Conservation (phyloP, 2,113 vertebrate genomes). For the Monarcha castaneiventris region DNA sequence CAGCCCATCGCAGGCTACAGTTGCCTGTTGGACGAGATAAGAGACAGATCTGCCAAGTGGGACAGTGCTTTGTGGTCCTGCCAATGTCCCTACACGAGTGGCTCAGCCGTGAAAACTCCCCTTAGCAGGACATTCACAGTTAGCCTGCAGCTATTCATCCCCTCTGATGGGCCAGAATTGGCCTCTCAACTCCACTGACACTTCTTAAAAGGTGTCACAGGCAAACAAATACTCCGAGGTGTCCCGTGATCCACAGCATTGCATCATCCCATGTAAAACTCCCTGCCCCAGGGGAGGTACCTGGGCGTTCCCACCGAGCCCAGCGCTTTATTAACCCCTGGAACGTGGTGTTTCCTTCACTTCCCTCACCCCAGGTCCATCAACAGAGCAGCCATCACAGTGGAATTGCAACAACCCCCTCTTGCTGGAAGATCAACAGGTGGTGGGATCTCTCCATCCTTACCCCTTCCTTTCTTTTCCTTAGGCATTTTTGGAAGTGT, state of each 20-base stretch:
- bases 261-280: not conserved
- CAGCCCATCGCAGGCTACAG: not conserved
- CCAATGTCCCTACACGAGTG: accelerated
- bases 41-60: not conserved
- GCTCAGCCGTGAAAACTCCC: not conserved
- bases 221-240: too few relatives aligned
- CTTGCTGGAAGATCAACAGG: too few relatives aligned
- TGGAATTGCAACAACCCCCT: not conserved
- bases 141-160: not conserved
- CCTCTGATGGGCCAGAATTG: not conserved
- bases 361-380: not conserved
- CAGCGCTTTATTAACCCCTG: accelerated
- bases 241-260: not conserved
- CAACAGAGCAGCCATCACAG: not conserved
- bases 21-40: not conserved
- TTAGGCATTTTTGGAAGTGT: not conserved
- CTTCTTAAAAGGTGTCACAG: not conserved
- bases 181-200: not conserved
- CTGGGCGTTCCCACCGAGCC: not conserved
- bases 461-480: not conserved
- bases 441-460: not conserved
- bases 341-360: not conserved
- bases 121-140: accelerated
- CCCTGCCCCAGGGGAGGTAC: not conserved
- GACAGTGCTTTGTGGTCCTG: not conserved